Conservation (phyloP, 2,797 vertebrate genomes). For the Microcaecilia unicolor region DNA sequence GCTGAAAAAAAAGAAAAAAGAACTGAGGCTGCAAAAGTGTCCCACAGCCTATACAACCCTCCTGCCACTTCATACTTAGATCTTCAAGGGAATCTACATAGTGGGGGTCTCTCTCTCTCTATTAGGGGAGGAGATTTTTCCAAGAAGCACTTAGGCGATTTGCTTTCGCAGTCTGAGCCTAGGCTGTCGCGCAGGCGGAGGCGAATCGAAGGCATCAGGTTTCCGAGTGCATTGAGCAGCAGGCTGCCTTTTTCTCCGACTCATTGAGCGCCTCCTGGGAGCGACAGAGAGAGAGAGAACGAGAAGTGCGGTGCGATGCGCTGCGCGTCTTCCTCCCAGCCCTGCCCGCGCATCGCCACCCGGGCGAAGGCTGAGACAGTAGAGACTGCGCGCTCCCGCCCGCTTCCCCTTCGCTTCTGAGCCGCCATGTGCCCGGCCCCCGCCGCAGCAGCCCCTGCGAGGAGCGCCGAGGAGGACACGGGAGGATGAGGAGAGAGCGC, state of each 20-base stretch:
- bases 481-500: conserved; percentile 76
- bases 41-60: no score
- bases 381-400: conserved; percentile 11
- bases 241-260: background rate
- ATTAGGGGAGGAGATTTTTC: background rate
- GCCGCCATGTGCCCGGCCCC: conserved; percentile 9
- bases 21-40: no score
- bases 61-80: no score
- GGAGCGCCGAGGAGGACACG: conserved; percentile 61
- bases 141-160: fast-evolving
- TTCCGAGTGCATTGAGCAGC: no score
- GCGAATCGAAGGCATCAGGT: background rate
- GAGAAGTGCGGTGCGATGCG: conserved; percentile 21
- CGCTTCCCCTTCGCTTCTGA: conserved; percentile 10
- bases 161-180: no score
- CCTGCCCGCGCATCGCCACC: conserved; percentile 13
- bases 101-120: background rate
- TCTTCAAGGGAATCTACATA: no score
- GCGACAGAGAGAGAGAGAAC: conserved; percentile 22
- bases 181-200: background rate
- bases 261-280: conserved; percentile 14
- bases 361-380: conserved; percentile 1
- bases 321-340: conserved; percentile 19
- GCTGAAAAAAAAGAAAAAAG: no score
- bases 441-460: conserved; percentile 60